These are phyloP conservation scores for Phyllopteryx taeniolatus DNA, from an alignment of 2,113 vertebrate species.

Conservation along the genomic window DNA sequence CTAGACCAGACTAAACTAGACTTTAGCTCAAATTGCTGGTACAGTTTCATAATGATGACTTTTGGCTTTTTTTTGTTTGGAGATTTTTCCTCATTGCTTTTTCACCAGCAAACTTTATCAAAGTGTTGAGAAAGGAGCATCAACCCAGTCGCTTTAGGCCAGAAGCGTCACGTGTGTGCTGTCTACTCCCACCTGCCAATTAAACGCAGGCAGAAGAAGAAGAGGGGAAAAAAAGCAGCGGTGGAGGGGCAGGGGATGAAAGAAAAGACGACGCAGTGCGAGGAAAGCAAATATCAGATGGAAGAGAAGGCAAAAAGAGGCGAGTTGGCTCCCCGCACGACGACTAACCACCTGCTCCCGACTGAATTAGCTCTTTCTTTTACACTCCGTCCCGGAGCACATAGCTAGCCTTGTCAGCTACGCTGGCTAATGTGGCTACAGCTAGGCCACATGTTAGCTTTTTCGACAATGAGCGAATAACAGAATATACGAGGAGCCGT, in stretches of 20 bases:
- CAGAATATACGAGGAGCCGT: background rate
- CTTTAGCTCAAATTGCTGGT: background rate
- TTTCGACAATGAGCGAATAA: background rate
- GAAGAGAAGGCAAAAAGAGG: conserved; percentile 32
- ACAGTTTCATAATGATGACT: background rate
- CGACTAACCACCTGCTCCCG: conserved; percentile 65
- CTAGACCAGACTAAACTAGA: background rate
- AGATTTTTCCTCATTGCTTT: background rate
- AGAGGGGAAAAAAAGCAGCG: conserved; percentile 11
- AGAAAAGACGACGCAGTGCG: conserved; percentile 26
- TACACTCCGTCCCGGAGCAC: conserved; percentile 44
- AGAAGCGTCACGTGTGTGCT: conserved; percentile 38
- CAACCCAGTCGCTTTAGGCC: conserved; percentile 26
- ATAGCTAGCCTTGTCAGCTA: background rate
- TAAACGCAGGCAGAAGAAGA: conserved; percentile 19
- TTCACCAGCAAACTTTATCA: conserved; percentile 37
- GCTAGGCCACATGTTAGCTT: background rate
- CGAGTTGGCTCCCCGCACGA: conserved; percentile 30
- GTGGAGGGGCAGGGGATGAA: conserved; percentile 25
- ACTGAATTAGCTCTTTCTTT: conserved; percentile 69
- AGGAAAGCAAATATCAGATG: conserved; percentile 51
- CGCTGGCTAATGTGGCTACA: background rate
- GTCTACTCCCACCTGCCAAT: conserved; percentile 58
- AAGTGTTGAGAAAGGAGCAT: conserved; percentile 32
- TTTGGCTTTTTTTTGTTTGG: background rate